phyloP scores from a whole-genome alignment of 1,140 invertebrate species.

The Rhopalosiphum maidis region DNA sequence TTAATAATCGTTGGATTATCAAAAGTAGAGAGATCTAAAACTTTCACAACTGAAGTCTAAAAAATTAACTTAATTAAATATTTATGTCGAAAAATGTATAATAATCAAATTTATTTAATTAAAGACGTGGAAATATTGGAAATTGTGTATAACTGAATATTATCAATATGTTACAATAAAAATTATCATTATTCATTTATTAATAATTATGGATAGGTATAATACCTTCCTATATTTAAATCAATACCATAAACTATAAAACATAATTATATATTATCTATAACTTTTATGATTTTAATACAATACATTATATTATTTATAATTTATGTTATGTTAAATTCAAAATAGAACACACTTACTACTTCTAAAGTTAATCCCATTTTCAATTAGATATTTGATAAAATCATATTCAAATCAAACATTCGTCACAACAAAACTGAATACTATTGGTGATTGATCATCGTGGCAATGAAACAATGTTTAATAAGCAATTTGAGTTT shows the following conservation, averaged over 20 bases:
- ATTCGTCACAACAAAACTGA: neutral
- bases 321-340: neutral
- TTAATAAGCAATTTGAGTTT: neutral
- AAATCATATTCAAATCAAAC: neutral
- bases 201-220: neutral
- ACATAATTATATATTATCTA: neutral
- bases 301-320: neutral
- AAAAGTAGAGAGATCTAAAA: neutral
- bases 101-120: neutral
- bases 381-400: conserved; percentile 24
- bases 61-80: neutral
- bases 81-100: neutral
- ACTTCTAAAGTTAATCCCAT: neutral
- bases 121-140: neutral
- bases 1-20: neutral
- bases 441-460: neutral
- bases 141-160: neutral
- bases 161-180: neutral
- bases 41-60: neutral
- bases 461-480: neutral
- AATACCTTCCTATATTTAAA: neutral
- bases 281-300: neutral
- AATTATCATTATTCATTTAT: neutral
- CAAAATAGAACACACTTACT: conserved; percentile 15
- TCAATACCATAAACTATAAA: neutral